Conservation (phyloP, 2,888 invertebrate genomes). For the Nomada hirtipes region DNA sequence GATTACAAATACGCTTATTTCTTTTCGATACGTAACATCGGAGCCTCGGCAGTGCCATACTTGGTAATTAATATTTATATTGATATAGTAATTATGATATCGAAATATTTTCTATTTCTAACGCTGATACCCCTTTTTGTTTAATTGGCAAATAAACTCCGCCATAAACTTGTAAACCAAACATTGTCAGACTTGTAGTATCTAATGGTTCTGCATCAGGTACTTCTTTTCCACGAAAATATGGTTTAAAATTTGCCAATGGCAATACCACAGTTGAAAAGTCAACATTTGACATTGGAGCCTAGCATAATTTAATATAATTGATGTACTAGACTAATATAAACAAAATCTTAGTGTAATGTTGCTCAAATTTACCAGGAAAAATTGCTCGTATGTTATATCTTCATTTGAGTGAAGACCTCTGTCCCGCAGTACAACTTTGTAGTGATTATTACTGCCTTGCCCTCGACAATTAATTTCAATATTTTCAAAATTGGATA, state of each 20-base stretch:
- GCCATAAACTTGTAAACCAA: slow-evolving; percentile 88
- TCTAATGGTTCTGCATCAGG: slow-evolving; percentile 87
- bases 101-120: slow-evolving; percentile 87
- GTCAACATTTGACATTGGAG: slow-evolving; percentile 84
- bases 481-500: slow-evolving; percentile 85
- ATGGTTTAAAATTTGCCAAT: slow-evolving; percentile 87
- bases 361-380: slow-evolving; percentile 74
- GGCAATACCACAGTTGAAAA: slow-evolving; percentile 86
- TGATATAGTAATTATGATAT: slow-evolving; percentile 37
- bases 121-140: slow-evolving; percentile 87
- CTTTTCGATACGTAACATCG: too few species aligned
- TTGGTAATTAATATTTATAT: slow-evolving; percentile 17
- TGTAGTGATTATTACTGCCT: slow-evolving; percentile 87
- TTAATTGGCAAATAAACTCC: slow-evolving; percentile 88
- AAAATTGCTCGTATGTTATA: slow-evolving; percentile 87
- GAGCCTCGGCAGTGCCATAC: not conserved
- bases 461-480: slow-evolving; percentile 87
- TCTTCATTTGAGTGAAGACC: slow-evolving; percentile 86
- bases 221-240: slow-evolving; percentile 87
- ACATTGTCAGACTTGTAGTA: slow-evolving; percentile 86
- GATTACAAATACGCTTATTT: too few species aligned
- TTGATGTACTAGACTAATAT: not conserved
- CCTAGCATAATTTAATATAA: slow-evolving; percentile 79
- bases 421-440: slow-evolving; percentile 87
- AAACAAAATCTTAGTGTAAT: not conserved